These are phyloP conservation scores for Drosophila funebris DNA, from an alignment of 1,140 invertebrate genomes.

Conservation along the genomic window DNA sequence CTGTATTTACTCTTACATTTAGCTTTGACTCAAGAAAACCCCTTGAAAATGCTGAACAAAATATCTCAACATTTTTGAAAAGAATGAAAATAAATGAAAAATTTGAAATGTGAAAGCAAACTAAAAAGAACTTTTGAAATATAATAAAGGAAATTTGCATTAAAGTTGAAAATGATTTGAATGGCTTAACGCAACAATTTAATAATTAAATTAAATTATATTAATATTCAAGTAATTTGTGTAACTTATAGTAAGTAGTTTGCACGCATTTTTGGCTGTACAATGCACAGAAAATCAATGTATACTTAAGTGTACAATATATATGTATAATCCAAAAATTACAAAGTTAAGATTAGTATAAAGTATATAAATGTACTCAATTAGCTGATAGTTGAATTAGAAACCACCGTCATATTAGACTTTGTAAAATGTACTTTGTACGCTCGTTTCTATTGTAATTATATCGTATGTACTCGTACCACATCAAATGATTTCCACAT, in stretches of 20 bases:
- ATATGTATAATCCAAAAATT: constrained; percentile 4
- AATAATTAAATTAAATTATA: constrained; percentile 7
- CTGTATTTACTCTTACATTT: constrained; percentile 71
- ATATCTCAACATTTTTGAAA: constrained; percentile 61
- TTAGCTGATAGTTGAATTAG: constrained; percentile 76
- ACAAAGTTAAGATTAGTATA: constrained; percentile 14
- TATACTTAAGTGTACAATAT: constrained; percentile 17
- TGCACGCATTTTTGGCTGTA: constrained; percentile 66
- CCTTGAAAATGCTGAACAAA: constrained; percentile 53
- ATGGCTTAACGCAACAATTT: constrained; percentile 2
- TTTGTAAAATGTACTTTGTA: constrained; percentile 70
- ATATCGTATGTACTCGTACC: constrained; percentile 11
- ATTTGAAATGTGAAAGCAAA: constrained; percentile 66
- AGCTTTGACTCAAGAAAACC: constrained; percentile 37
- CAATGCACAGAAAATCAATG: constrained; percentile 42
- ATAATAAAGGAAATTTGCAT: constrained; percentile 41
- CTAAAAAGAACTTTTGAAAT: constrained; percentile 31
- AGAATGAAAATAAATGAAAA: constrained; percentile 65
- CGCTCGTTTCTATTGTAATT: constrained; percentile 36
- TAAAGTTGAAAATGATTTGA: constrained; percentile 38
- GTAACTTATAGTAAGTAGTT: constrained; percentile 50
- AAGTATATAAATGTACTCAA: constrained; percentile 45
- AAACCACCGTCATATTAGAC: constrained; percentile 81
- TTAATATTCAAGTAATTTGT: constrained; percentile 16
- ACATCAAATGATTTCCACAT: constrained; percentile 39